phyloP scores from a whole-genome alignment of 1,140 invertebrate genomes.

The Neoseiulus cucumeris region DNA sequence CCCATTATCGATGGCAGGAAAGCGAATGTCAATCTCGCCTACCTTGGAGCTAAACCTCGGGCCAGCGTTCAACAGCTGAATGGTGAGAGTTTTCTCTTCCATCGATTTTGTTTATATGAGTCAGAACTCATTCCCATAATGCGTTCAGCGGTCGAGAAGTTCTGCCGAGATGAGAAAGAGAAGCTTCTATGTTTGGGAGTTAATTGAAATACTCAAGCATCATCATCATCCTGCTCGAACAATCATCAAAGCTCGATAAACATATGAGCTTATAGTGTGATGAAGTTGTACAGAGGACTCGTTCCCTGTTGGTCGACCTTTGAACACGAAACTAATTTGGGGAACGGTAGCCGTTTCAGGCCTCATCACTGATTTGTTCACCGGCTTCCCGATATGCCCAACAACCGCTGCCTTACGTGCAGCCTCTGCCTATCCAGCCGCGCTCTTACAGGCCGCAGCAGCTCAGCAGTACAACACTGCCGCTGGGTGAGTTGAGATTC shows the following conservation, averaged over 20 bases:
- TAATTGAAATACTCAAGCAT: no score
- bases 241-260: no score
- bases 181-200: no score
- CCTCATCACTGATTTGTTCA: neutral
- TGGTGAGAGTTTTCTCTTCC: neutral
- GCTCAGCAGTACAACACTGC: slow-evolving; percentile 7
- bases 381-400: neutral
- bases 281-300: no score
- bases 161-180: no score
- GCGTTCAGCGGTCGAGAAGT: no score
- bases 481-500: neutral
- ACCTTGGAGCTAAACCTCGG: slow-evolving; percentile 83
- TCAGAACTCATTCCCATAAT: no score
- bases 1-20: slow-evolving; percentile 96
- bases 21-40: slow-evolving; percentile 93
- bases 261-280: no score
- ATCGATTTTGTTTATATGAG: no score
- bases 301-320: no score
- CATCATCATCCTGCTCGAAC: no score
- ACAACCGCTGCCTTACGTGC: neutral
- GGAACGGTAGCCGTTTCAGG: neutral
- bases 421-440: neutral
- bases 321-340: no score
- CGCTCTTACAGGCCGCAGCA: neutral
- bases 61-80: slow-evolving; percentile 42